Conservation (phyloP, 2,113 vertebrate genomes). For the Pollimyrus isidori region DNA sequence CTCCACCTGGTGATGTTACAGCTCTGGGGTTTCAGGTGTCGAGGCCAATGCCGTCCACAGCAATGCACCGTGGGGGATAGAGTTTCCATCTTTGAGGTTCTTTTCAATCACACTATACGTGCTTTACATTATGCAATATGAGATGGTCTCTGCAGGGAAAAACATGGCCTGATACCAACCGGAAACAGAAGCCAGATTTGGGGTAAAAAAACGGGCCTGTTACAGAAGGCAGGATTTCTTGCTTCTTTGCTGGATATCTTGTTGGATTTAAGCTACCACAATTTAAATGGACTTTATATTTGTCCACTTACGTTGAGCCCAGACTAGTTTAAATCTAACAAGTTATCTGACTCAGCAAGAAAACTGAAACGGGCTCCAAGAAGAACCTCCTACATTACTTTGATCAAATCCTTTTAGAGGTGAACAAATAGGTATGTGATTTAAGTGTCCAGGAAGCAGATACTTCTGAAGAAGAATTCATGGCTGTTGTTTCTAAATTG, state of each 20-base stretch:
- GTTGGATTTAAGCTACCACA: background rate
- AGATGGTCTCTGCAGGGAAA: background rate
- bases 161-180: background rate
- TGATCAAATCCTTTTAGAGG: background rate
- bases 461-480: background rate
- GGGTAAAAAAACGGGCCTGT: background rate
- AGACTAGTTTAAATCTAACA: background rate
- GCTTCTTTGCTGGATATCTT: background rate
- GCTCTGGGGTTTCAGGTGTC: constrained; percentile 12
- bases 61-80: background rate
- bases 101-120: background rate
- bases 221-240: background rate
- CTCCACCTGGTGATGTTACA: background rate
- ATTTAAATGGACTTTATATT: background rate
- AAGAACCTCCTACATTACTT: background rate
- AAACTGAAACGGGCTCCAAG: background rate
- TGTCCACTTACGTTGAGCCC: background rate
- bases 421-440: background rate
- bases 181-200: background rate
- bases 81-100: background rate
- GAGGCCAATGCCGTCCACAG: background rate
- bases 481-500: background rate
- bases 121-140: constrained; percentile 5
- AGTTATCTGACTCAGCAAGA: background rate
- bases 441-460: background rate